Percentiles rank a stretch among this genome's conserved stretches.
Evolutionary conservation across 2,888 invertebrate species (phyloP).

Genomic region (Sphaerophoria rueppellii): DNA sequence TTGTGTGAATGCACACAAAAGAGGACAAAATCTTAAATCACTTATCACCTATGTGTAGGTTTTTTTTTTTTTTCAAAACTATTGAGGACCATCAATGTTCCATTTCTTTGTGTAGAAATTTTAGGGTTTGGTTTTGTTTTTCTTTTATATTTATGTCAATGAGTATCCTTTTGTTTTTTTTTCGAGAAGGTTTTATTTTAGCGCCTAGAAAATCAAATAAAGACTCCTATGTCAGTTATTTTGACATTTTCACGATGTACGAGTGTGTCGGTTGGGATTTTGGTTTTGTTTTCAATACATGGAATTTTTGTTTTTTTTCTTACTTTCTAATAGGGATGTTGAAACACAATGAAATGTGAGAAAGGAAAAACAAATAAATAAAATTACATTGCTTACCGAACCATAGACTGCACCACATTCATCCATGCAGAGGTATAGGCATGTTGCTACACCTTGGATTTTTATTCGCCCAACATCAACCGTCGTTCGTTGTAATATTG

Average conservation of each 20-base stretch:
- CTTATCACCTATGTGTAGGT: conserved; percentile 56
- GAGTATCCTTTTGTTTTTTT: conserved; percentile 41
- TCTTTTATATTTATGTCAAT: conserved; percentile 43
- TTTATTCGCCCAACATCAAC: conserved; percentile 91
- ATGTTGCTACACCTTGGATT: conserved; percentile 93
- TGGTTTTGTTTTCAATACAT: background rate
- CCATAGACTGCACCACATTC: conserved; percentile 93
- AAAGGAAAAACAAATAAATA: conserved; percentile 32
- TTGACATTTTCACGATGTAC: conserved; percentile 68
- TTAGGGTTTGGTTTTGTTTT: background rate
- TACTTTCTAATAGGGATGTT: background rate
- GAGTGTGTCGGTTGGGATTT: conserved; percentile 32
- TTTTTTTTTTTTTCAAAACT: conserved; percentile 10
- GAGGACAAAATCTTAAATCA: conserved; percentile 55
- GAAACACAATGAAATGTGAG: background rate
- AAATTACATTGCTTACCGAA: conserved; percentile 87
- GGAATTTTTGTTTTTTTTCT: background rate
- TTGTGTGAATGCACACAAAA: background rate
- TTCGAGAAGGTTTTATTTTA: conserved; percentile 19
- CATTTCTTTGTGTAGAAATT: background rate
- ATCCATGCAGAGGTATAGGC: conserved; percentile 95
- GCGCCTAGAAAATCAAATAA: conserved; percentile 26
- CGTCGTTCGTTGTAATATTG: conserved; percentile 87
- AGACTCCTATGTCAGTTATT: conserved; percentile 56
- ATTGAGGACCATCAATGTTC: conserved; percentile 12